phyloP scores from a whole-genome alignment of 2,797 vertebrate species.

The Holocentrus rufus region DNA sequence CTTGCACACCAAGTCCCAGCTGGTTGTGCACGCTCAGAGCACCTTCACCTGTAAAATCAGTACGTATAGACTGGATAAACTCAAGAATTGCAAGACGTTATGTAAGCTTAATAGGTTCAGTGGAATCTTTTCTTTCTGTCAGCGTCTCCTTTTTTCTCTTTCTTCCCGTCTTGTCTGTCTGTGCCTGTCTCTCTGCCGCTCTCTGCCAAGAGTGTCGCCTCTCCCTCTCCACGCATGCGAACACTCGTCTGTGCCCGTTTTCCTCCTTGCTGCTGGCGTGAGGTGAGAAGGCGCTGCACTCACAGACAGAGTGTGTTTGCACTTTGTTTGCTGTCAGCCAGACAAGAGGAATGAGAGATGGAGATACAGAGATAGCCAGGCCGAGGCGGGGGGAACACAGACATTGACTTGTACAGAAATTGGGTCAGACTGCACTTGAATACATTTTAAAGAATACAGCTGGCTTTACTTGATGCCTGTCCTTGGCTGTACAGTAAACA shows the following conservation, averaged over 20 bases:
- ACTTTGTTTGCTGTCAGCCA: constrained; percentile 31
- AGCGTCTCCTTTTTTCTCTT: background rate
- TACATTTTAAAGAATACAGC: constrained; percentile 9
- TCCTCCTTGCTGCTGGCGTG: constrained; percentile 7
- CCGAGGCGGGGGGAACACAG: constrained; percentile 13
- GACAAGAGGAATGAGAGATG: background rate
- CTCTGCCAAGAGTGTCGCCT: constrained; percentile 4
- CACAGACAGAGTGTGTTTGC: constrained; percentile 14
- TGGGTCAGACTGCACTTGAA: constrained; percentile 5
- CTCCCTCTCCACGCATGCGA: constrained; percentile 31
- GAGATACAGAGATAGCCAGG: background rate
- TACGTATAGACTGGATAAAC: constrained; percentile 2
- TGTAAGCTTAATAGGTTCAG: constrained; percentile 14
- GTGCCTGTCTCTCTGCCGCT: background rate
- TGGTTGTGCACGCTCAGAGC: too few species aligned
- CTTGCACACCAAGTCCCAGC: constrained; percentile 7
- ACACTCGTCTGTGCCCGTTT: constrained; percentile 43
- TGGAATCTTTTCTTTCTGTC: constrained; percentile 16
- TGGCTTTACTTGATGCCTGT: background rate
- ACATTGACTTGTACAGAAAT: background rate
- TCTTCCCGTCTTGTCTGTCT: constrained; percentile 5
- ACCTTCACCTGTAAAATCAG: constrained; percentile 12
- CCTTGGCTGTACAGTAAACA: background rate
- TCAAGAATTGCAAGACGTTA: constrained; percentile 11
- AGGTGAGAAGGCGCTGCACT: background rate